Evolutionary conservation across 2,888 invertebrate genomes (phyloP).

Genomic region (Campoplex nolae): DNA sequence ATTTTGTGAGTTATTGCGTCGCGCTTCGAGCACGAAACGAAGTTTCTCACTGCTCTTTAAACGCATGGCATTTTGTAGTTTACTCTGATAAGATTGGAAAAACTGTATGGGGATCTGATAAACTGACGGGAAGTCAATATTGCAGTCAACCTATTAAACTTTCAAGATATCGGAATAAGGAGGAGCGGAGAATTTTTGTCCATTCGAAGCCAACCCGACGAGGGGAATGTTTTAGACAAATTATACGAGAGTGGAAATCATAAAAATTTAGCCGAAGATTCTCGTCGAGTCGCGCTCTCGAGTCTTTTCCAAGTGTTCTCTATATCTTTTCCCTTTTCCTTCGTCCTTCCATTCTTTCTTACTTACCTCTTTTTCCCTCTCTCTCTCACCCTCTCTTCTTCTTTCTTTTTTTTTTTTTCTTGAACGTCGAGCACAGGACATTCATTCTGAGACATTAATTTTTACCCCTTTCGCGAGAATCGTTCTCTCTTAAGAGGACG

Average conservation of each 20-base stretch:
- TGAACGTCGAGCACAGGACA: conserved; percentile 76
- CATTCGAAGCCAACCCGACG: background rate
- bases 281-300: conserved; percentile 60
- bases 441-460: conserved; percentile 85
- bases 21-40: background rate
- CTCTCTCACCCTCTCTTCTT: conserved; percentile 38
- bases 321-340: conserved; percentile 47
- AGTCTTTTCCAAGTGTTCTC: conserved; percentile 63
- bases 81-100: background rate
- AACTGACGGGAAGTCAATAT: background rate
- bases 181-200: conserved; percentile 14
- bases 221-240: conserved; percentile 63
- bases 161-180: background rate
- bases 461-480: conserved; percentile 81
- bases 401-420: conserved; percentile 64
- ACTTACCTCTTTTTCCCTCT: conserved; percentile 21
- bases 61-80: background rate
- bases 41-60: background rate
- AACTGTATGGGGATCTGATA: background rate
- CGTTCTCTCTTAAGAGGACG: conserved; percentile 68
- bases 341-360: conserved; percentile 59
- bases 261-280: conserved; percentile 65
- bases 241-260: conserved; percentile 68
- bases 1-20: background rate
- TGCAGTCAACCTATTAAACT: background rate